A percentile compares a stretch with the other conserved stretches of the same genome.
Conservation (phyloP, 2,888 invertebrate species). For the Pachymerium ferrugineum region DNA sequence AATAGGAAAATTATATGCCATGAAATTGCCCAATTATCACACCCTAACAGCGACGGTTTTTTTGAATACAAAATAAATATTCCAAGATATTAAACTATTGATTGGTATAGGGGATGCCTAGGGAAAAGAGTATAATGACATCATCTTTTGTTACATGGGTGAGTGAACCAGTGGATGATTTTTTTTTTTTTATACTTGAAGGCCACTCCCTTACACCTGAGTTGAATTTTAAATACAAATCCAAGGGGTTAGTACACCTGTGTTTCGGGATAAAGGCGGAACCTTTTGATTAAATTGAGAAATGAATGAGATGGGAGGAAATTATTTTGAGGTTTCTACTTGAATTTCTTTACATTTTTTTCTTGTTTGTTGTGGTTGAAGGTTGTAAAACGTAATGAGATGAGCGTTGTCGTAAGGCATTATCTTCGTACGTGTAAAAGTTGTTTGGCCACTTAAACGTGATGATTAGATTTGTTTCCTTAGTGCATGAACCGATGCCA, state of each 20-base stretch:
- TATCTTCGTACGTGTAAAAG: not conserved
- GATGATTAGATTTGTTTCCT: slow-evolving; percentile 24
- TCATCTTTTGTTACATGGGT: slow-evolving; percentile 23
- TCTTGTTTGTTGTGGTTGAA: not conserved
- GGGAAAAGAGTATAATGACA: slow-evolving; percentile 9
- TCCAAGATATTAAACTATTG: slow-evolving; percentile 1
- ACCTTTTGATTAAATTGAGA: not conserved
- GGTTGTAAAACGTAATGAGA: slow-evolving; percentile 3
- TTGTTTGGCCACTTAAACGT: slow-evolving; percentile 10
- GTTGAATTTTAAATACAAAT: not conserved
- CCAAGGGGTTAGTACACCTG: not conserved
- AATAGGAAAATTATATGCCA: not conserved
- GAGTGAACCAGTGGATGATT: slow-evolving; percentile 1
- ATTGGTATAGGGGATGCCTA: slow-evolving; percentile 1
- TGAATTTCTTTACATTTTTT: not conserved
- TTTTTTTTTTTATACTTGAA: not conserved
- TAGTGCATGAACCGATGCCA: not conserved
- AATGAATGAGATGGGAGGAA: not conserved
- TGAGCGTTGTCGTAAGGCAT: not conserved
- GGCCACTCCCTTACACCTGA: slow-evolving; percentile 8
- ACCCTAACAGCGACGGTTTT: not conserved
- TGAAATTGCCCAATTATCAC: not conserved
- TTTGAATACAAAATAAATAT: not conserved
- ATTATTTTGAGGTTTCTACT: not conserved
- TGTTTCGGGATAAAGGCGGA: not conserved